Base-by-base conservation (phyloP, 2,888 invertebrate genomes). In the Iphiclides podalirius region DNA sequence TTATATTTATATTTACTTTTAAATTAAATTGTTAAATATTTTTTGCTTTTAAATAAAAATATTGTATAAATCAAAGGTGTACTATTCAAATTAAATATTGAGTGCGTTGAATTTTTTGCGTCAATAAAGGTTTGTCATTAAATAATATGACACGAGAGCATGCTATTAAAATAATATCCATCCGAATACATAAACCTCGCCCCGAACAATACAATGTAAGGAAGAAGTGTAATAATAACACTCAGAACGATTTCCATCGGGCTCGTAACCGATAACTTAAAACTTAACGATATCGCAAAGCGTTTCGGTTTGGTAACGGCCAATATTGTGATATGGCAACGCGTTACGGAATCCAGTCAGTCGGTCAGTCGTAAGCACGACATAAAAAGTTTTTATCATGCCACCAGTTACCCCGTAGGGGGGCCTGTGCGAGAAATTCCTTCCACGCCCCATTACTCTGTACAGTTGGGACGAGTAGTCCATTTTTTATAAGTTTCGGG, bases 301-400 rank as follows among this genome's bases (percentile, higher is more conserved):
- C 42, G 17, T 20, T 47, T 52, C 46, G 44, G 47, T 49, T 48
- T 53, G 41, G 17, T 13, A 47, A 55, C 54, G 52, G 45, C 36
- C 54, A 48, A 45, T 58, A 58, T 58, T 53, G 14, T 60, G 58
- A 58, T 55, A 61, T 59, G 60, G 58, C 61, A 61, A 65, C 61
- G 64, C 67, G 69, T 79, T 75, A 75, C 72, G 74, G 73, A 69
- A 72, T 73, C 68, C 67, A 72, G 74, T 75, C 72, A 74, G 74
- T 69, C 62, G 72, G 67, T 70, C 69, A 67, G 71, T 71, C 74
- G 77, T 81, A 78, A 82, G 73, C 73, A 76, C 75, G 71, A 75
- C 78, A 82, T 85, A 83, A 82, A 85, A 87, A 86, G 72, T 86
- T 86, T 41, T 82, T 82, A 82, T 85, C 80, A 79, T 74, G 66